These are phyloP conservation scores for Molossus alvarezi DNA, from an alignment of 2,797 vertebrate species.

Conservation along the genomic window DNA sequence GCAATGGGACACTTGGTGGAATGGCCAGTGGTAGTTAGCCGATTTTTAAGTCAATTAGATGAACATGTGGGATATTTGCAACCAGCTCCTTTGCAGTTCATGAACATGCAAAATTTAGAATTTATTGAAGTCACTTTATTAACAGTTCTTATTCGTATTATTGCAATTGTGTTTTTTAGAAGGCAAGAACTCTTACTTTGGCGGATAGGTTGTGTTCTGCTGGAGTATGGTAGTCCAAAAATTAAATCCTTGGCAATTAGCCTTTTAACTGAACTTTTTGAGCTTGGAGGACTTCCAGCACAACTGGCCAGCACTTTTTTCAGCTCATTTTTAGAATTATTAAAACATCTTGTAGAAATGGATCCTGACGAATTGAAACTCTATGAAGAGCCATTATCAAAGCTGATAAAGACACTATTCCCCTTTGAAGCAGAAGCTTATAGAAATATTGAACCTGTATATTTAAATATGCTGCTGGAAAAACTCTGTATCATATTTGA, in stretches of 20 bases:
- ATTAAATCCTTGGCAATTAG: conserved; percentile 92
- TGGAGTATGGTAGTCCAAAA: conserved; percentile 91
- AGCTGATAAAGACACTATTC: conserved; percentile 93
- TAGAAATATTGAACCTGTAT: conserved; percentile 92
- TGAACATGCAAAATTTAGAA: conserved; percentile 92
- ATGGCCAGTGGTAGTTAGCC: conserved; percentile 93
- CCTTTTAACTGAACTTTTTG: conserved; percentile 92
- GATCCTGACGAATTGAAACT: conserved; percentile 86
- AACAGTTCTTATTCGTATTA: conserved; percentile 91
- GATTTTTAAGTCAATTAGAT: conserved; percentile 90
- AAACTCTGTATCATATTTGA: conserved; percentile 92
- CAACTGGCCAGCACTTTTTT: conserved; percentile 93
- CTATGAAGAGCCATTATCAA: conserved; percentile 92
- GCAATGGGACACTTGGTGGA: conserved; percentile 71
- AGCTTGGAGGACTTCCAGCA: conserved; percentile 94
- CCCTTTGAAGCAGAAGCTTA: conserved; percentile 88
- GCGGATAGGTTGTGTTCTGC: conserved; percentile 93
- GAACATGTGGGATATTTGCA: conserved; percentile 91
- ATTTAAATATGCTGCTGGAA: conserved; percentile 95
- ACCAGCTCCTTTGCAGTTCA: conserved; percentile 91
- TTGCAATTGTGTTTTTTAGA: conserved; percentile 93
- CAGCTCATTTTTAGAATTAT: conserved; percentile 92
- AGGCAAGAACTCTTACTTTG: conserved; percentile 92
- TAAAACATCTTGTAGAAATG: conserved; percentile 90
- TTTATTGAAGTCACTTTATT: conserved; percentile 91